A percentile compares a stretch with the other conserved stretches of the same genome.
Evolutionary conservation across 2,888 invertebrate species (phyloP).

Genomic region (Nebria brevicollis): DNA sequence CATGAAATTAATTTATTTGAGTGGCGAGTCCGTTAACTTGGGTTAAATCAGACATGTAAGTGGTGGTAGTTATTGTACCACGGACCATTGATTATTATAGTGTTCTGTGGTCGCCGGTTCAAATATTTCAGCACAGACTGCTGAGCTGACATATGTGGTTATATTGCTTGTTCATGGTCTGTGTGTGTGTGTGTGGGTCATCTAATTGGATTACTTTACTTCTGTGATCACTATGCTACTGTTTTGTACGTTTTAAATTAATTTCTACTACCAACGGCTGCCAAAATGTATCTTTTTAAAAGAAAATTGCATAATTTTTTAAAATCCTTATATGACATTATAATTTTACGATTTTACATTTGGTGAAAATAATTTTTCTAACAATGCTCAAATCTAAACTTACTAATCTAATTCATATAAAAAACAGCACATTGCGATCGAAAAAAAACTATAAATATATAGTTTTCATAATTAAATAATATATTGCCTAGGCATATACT

Average conservation of each 20-base stretch:
- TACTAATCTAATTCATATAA: too few relatives aligned
- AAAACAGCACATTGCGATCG: too few relatives aligned
- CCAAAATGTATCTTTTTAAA: not conserved
- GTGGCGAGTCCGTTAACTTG: not conserved
- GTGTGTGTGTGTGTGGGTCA: not conserved
- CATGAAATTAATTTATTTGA: not conserved
- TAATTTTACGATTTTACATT: too few relatives aligned
- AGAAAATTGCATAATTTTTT: not conserved
- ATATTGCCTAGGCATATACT: too few relatives aligned
- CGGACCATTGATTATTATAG: slow-evolving; percentile 24
- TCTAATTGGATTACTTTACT: not conserved
- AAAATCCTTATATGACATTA: too few relatives aligned
- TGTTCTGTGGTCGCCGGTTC: not conserved
- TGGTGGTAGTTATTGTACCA: slow-evolving; percentile 9
- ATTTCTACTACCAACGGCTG: not conserved
- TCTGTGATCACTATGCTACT: not conserved
- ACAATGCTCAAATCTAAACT: not conserved
- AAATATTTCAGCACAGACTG: not conserved
- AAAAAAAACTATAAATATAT: too few relatives aligned
- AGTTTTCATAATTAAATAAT: too few relatives aligned
- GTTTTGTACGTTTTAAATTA: not conserved
- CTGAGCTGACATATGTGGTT: not conserved
- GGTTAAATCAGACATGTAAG: slow-evolving; percentile 17
- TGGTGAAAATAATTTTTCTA: not conserved
- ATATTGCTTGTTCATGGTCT: not conserved